Base-by-base conservation (phyloP, 2,888 invertebrate species). In the Pandemis cinnamomeana region DNA sequence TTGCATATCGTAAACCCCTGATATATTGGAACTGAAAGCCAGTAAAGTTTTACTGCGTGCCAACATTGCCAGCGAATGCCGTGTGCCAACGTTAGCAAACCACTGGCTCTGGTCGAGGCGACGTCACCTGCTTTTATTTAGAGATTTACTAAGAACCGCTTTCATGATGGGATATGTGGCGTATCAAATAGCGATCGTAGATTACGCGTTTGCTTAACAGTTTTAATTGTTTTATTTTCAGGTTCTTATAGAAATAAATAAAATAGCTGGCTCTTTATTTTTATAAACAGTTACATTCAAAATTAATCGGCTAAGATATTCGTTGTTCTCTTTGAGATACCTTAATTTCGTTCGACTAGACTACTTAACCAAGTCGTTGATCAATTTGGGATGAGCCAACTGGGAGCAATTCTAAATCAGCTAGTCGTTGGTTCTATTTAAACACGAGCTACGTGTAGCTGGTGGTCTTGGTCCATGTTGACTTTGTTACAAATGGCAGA, bases 91-190 rank as follows among this genome's bases (percentile, higher is more conserved):
- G 68, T 64, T 69, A 46, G 42, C 58, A 66, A 48, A 67, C 71
- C 15, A 41, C 60, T 71, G 67, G 73, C 64, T 46, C 64, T 15
- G 51, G 48, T 64, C 42, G 27, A 10, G 36, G 13, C 60, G 10
- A 66, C 73, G 64, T 73, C 73, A 73, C 64, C 60, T 51, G 60
- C 55, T 60, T 73, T 69, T 73, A 73, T 73, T 73, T 73, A 20
- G 69, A 51, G 73, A 66, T 60, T 73, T 66, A 15, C 51, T 7
- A 41, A 51, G 69, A 64, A 70, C 5, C 51, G 48, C 8, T 20
- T 10, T 67, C 36, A 67, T 61, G 36, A 36, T 58, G 51, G 11
- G 15, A n/a, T 60, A 51, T 67, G 55, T 46, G 15, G 41, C 55
- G 58, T 66, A 69, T 69, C 42, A 64, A 42, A 27, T 60, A 60